Conservation (phyloP, 2,888 invertebrate species). For the Thalpophila matura region DNA sequence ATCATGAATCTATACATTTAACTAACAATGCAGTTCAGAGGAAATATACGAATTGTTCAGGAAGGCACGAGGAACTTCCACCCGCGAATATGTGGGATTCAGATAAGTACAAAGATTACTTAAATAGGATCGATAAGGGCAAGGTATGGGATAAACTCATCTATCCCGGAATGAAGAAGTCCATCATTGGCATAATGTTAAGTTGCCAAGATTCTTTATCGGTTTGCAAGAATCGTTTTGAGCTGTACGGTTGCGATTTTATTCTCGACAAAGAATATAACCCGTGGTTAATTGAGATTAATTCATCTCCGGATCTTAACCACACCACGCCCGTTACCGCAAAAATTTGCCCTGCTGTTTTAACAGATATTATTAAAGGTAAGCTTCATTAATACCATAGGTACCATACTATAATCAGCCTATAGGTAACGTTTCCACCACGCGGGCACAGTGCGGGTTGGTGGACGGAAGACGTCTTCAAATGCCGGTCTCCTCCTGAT, state of each 20-base stretch:
- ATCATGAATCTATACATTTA: constrained; percentile 96
- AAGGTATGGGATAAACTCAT: constrained; percentile 94
- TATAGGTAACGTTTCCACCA: too few relatives aligned
- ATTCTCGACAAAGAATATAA: constrained; percentile 95
- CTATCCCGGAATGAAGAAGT: constrained; percentile 96
- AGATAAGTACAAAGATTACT: constrained; percentile 92
- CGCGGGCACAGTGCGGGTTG: too few relatives aligned
- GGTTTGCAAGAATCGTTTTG: constrained; percentile 94
- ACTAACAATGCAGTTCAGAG: constrained; percentile 97
- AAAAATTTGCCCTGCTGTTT: constrained; percentile 94
- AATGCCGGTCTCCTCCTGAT: too few relatives aligned
- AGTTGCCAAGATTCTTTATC: constrained; percentile 94
- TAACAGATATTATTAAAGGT: constrained; percentile 97
- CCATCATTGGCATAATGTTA: constrained; percentile 95
- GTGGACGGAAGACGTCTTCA: too few relatives aligned
- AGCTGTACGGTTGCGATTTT: constrained; percentile 98
- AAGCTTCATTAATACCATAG: too few relatives aligned
- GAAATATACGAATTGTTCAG: constrained; percentile 91
- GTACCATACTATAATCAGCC: too few relatives aligned
- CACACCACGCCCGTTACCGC: constrained; percentile 96
- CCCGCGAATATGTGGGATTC: constrained; percentile 96
- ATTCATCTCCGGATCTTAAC: constrained; percentile 96
- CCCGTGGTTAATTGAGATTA: constrained; percentile 98
- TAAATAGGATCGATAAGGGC: constrained; percentile 89
- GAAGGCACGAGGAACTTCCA: constrained; percentile 92